Evolutionary conservation across 2,113 vertebrate species (phyloP), one percentile per base, ranked within the genome.

Genomic region (Oreocharis arfaki): DNA sequence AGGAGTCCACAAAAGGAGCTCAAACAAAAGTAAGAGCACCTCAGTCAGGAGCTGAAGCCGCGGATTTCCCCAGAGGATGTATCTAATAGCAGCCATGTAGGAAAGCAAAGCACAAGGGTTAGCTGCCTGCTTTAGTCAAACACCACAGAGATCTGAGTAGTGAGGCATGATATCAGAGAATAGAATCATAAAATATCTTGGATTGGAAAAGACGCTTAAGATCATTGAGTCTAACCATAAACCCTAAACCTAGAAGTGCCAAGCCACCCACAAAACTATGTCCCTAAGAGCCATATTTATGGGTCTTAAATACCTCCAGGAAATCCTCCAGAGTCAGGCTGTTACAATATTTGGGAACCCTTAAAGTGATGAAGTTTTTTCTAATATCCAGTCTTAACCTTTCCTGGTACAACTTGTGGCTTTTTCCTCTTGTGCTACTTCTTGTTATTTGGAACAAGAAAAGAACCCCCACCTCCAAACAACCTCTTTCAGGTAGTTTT

Each of bases 391-490:
- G 21, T 8, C 27, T 42, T 57, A 57, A 53, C 8, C 3, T 68
- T 33, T 11, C 13, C 13, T 44, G 27, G 6, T 2, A 0, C 17
- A 71, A 35, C 9, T 33, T 61, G 4, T 32, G 13, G 3, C 6
- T 3, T 1, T 47, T 79, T 76, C 3, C 4, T 67, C 33, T n/a
- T 12, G 1, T 33, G 5, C 20, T 60, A 21, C 3, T 4, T 5
- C 16, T 44, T 59, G 13, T 28, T 39, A 41, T 10, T 7, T 55
- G 19, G 22, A 24, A 65, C 8, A 75, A 83, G 21, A 75, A 28
- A 50, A 16, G 0, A 5, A 46, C 6, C 5, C 5, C 7, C 3
- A 11, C 8, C 10, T 50, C 1, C 3, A 18, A 65, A 33, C 4
- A 42, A 2, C 4, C 9, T 41, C 35, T 50, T 35, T 50, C 46